Base-by-base conservation (phyloP, 1,140 invertebrate species). In the Cyclina sinensis region DNA sequence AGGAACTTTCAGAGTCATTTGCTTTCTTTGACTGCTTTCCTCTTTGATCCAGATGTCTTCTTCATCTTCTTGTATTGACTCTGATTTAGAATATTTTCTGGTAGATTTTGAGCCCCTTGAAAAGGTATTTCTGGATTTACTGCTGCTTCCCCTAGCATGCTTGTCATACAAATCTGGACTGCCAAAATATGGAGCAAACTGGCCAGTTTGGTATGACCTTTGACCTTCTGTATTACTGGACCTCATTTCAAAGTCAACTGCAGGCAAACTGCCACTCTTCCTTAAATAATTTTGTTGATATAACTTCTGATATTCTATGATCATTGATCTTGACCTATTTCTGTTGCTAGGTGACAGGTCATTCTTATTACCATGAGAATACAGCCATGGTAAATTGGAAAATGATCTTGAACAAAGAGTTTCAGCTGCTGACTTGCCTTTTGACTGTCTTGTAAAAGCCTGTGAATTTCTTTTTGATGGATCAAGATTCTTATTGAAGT, bases 221-320 rank as follows among this genome's bases (percentile, higher is more conserved):
- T 62, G 57, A 62, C 24, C 24, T 24, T 62, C 57, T 43, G 43
- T 7, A 7, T 43, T 43, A 43, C 14, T 14, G 14, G 43, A 43
- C n/a, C 27, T 62, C 7, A 14, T 62, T 24, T 62, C 7, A 1
- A 27, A 27, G 27, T 14, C n/a, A 4, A 62, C 21, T 27, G 37
- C 70, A 46, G 70, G 70, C 39, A 74, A 46, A n/a, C 70, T 74
- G 30, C 70, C 37, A 43, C 39, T 48, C n/a, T 43, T 74, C 39
- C 48, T 2, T 4, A n/a, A 74, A n/a, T 74, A n/a, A 14, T 43
- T 21, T 11, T 35, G 37, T 14, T 74, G 37, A 24, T 48, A 48
- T 14, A 43, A 7, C 21, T 48, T 39, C n/a, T 74, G 70, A 74
- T 74, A 74, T 48, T 74, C n/a, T n/a, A 21, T 74, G 4, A 74